These are phyloP conservation scores for Zingel zingel DNA, from an alignment of 2,113 vertebrate species.

Conservation along the genomic window DNA sequence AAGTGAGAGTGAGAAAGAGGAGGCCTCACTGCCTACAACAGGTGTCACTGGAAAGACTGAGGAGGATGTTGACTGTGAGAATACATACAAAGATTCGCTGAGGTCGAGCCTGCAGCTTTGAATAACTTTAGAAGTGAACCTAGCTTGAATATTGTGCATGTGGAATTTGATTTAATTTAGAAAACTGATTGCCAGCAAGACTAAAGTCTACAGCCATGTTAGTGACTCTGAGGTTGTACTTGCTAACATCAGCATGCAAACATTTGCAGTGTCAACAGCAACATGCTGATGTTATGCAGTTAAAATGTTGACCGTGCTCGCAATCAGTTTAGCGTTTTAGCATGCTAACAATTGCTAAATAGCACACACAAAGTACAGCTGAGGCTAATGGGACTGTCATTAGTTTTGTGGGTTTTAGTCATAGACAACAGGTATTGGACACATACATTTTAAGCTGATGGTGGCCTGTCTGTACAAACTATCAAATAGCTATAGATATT, in stretches of 20 bases:
- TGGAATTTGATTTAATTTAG: not conserved
- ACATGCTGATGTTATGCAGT: not conserved
- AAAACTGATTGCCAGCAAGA: not conserved
- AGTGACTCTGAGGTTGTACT: no score
- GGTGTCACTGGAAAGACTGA: not conserved
- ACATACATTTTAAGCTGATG: no score
- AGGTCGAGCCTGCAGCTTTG: not conserved
- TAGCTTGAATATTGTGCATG: not conserved
- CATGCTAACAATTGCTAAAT: no score
- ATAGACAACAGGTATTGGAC: not conserved
- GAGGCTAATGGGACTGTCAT: not conserved
- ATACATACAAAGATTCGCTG: not conserved
- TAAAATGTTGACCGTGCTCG: not conserved
- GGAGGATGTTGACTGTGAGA: not conserved
- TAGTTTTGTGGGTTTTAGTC: not conserved
- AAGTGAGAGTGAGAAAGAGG: slow-evolving; percentile 5
- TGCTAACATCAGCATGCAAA: not conserved
- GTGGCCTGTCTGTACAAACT: not conserved
- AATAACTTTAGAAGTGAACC: not conserved
- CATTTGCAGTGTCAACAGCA: not conserved
- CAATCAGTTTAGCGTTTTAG: no score
- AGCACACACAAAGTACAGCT: not conserved
- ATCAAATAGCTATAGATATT: not conserved
- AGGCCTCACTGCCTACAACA: slow-evolving; percentile 11
- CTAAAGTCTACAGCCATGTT: no score